Percentiles rank a stretch among this genome's conserved stretches.
These are phyloP conservation scores for Antennarius striatus DNA, from an alignment of 2,113 vertebrate genomes.

Conservation along the genomic window DNA sequence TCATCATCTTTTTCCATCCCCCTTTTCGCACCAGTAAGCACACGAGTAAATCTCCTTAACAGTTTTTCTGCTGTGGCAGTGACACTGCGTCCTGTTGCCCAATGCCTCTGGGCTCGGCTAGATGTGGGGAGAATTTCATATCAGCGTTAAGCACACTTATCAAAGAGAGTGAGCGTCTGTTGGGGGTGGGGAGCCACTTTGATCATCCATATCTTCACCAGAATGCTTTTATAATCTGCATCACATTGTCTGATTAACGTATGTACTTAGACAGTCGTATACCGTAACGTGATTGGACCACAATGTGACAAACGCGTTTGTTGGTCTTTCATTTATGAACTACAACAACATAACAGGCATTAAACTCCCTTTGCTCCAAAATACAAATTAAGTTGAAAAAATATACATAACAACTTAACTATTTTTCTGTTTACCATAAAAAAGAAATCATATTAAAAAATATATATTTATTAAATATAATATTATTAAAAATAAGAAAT, in stretches of 20 bases:
- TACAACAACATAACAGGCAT: too few species aligned
- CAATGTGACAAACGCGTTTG: too few species aligned
- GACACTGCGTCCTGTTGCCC: conserved; percentile 74
- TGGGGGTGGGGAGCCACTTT: conserved; percentile 19
- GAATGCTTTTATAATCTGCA: background rate
- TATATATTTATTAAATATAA: too few species aligned
- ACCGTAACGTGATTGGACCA: too few species aligned
- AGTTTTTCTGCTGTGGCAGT: conserved; percentile 68
- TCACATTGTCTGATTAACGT: background rate
- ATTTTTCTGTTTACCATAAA: too few species aligned
- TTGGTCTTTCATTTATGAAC: too few species aligned
- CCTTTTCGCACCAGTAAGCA: conserved; percentile 53
- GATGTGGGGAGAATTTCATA: conserved; percentile 71
- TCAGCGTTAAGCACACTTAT: conserved; percentile 76
- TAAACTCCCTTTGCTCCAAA: too few species aligned
- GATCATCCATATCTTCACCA: conserved; percentile 26
- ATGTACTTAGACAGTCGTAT: background rate
- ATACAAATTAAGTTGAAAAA: too few species aligned
- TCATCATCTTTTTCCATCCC: background rate
- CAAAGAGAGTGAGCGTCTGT: conserved; percentile 31
- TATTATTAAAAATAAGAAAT: too few species aligned
- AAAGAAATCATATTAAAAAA: too few species aligned
- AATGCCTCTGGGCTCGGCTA: conserved; percentile 68
- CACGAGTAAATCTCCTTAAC: conserved; percentile 77
- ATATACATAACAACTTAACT: too few species aligned